Evolutionary conservation across 2,888 invertebrate species (phyloP).

Genomic region (Heliconius sara): DNA sequence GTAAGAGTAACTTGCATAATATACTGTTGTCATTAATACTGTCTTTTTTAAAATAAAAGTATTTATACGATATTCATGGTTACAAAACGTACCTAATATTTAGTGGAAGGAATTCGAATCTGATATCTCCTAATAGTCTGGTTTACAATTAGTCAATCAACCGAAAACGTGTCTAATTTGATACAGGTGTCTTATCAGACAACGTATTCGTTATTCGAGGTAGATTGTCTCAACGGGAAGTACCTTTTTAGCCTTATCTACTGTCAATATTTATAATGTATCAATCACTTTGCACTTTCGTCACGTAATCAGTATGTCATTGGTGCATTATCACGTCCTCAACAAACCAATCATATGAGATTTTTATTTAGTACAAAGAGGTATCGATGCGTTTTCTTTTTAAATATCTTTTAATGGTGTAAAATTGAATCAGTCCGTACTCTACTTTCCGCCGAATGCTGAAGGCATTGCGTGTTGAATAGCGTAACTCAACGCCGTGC

Average conservation of each 20-base stretch:
- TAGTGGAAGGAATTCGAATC: background rate
- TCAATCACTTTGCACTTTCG: background rate
- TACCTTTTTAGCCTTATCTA: constrained; percentile 16
- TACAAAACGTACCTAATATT: too few species aligned
- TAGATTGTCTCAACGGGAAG: constrained; percentile 1
- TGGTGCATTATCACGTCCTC: background rate
- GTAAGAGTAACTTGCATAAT: background rate
- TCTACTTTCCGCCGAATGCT: too few species aligned
- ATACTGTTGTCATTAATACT: too few species aligned
- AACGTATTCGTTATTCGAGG: background rate
- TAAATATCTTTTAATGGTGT: too few species aligned
- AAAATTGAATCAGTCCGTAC: too few species aligned
- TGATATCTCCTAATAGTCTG: background rate
- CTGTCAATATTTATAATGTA: background rate
- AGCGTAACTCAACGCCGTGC: too few species aligned
- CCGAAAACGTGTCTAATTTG: background rate
- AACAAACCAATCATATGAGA: background rate
- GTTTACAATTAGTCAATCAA: background rate
- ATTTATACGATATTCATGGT: too few species aligned
- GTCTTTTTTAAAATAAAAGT: too few species aligned
- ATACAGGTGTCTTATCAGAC: constrained; percentile 2
- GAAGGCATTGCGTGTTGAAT: too few species aligned
- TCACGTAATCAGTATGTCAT: constrained; percentile 19
- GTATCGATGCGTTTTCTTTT: background rate
- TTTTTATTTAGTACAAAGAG: background rate